Percentiles rank a stretch among this genome's conserved stretches.
phyloP scores from a whole-genome alignment of 2,113 vertebrate species.

The Conger conger region DNA sequence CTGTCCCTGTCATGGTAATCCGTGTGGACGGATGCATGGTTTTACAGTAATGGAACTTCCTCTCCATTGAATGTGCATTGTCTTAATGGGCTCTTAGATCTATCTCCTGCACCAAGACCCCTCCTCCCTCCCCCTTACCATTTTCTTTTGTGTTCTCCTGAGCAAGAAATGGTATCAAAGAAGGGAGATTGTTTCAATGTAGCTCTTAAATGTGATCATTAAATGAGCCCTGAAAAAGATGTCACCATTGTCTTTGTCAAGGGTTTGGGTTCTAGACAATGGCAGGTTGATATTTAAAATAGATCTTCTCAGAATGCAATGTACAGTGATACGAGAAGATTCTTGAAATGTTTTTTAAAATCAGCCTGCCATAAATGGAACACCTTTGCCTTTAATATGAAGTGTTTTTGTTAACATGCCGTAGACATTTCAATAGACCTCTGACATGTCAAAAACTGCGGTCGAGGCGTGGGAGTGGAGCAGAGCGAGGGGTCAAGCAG shows the following conservation, averaged over 20 bases:
- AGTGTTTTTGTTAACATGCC: no score
- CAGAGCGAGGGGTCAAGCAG: no score
- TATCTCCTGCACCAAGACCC: neutral
- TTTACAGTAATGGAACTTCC: neutral
- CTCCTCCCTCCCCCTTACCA: neutral
- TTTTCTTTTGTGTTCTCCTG: neutral
- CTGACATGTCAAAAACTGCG: no score
- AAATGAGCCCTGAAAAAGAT: neutral
- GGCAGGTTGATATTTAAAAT: neutral
- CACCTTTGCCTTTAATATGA: no score
- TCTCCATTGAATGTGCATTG: neutral
- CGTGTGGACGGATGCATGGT: slow-evolving; percentile 7
- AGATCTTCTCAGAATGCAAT: neutral
- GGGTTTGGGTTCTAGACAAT: neutral
- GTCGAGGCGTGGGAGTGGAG: no score
- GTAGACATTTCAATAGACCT: no score
- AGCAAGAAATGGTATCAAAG: neutral
- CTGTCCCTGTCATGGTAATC: neutral
- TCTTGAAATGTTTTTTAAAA: no score
- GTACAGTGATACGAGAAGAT: neutral
- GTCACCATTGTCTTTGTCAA: neutral
- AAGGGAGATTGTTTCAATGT: neutral
- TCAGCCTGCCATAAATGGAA: no score
- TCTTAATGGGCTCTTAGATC: slow-evolving; percentile 2
- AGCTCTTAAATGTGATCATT: neutral